phyloP scores from a whole-genome alignment of 1,140 invertebrate genomes.

The Apis mellifera region DNA sequence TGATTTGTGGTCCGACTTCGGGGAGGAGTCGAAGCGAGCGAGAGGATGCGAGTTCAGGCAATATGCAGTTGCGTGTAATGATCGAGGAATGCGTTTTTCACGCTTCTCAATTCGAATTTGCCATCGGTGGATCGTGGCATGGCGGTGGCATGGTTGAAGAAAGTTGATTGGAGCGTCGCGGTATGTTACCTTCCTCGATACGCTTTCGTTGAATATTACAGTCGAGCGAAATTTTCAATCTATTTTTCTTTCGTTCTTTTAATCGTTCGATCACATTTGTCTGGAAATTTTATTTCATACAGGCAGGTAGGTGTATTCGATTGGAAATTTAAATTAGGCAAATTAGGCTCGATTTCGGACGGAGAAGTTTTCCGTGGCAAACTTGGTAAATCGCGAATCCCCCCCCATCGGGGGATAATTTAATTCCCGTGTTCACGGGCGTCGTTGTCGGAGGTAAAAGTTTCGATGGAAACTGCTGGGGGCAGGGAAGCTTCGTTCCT shows the following conservation, averaged over 20 bases:
- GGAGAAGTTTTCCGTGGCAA: not conserved
- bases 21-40: constrained; percentile 45
- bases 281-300: too few species aligned
- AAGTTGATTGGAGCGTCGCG: not conserved
- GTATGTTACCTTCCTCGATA: constrained; percentile 29
- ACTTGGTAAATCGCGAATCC: not conserved
- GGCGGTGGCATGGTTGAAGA: not conserved
- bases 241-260: not conserved
- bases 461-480: not conserved
- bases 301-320: too few species aligned
- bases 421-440: constrained; percentile 7
- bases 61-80: constrained; percentile 61
- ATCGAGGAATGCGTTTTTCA: constrained; percentile 74
- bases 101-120: constrained; percentile 74
- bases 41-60: not conserved
- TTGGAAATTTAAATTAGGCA: constrained; percentile 3
- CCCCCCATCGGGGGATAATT: not conserved
- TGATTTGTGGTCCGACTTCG: constrained; percentile 71
- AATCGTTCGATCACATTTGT: not conserved
- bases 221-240: constrained; percentile 28
- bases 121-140: constrained; percentile 53
- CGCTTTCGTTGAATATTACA: not conserved
- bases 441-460: not conserved
- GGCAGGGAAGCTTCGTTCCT: not conserved
- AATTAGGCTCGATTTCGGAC: not conserved